Base-by-base conservation (phyloP, 1,140 invertebrate genomes). In the Drosophila biarmipes region DNA sequence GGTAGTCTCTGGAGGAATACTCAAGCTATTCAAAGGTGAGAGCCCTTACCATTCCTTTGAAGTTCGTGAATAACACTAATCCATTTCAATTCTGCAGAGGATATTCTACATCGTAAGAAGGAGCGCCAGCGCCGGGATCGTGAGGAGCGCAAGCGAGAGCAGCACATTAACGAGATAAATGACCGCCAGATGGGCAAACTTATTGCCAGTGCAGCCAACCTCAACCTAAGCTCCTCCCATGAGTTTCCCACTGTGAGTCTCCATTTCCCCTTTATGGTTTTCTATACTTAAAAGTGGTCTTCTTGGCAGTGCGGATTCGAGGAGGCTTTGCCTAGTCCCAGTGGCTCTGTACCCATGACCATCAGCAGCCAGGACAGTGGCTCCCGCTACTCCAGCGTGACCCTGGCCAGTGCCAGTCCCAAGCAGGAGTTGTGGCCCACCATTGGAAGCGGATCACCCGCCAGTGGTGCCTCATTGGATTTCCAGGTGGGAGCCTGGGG, bases 101-200 rank as follows among this genome's bases (percentile, higher is more conserved):
- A 97, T 92, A 81, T 97, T 34, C 93, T 94, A 34, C 92, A 92
- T n/a, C 93, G 96, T 24, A 93, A 94, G 55, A 94, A 93, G 75
- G 90, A 94, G 27, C 93, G 96, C 24, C 93, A 94, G 66, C 94
- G 93, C 17, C 93, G 94, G 34, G 94, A 94, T 38, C 92, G 94
- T 12, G 95, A 96, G 24, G 96, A 98, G 86, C 94, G 93, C 45
- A 93, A 94, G 48, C 92, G 95, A 17, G 96, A 97, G 71, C 95
- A 93, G 66, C 94, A 94, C 42, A 96, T 96, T 38, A 94, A 93
- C 15, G 94, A 94, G 64, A 94, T 96, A 71, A 96, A 96, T 87
- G 95, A 95, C 69, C 94, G 94, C 52, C 94, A 93, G 78, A 94
- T 96, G 93, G 96, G 96, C 43, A 94, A 93, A 85, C 94, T 94